Conservation (phyloP, 1,140 invertebrate species). For the Chironomus tepperi region DNA sequence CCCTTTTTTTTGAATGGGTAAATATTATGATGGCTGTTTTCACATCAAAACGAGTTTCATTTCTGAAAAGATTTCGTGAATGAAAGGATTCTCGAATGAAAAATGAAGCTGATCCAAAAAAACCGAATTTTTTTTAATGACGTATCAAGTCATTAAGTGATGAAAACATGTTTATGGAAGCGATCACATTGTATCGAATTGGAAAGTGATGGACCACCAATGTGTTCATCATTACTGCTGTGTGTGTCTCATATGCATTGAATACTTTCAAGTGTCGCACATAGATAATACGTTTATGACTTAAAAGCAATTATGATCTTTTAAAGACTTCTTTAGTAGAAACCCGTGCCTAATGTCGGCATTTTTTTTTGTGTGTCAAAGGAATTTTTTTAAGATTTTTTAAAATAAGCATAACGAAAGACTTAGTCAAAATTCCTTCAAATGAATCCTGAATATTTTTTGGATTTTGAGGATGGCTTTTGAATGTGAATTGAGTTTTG, state of each 20-base stretch:
- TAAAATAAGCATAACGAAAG: too few species aligned
- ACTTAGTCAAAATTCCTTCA: too few species aligned
- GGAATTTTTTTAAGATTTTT: too few species aligned
- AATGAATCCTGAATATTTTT: too few species aligned
- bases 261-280: not conserved
- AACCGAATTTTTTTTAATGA: too few species aligned
- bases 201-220: not conserved
- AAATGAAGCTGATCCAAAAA: too few species aligned
- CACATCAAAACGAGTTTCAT: not conserved
- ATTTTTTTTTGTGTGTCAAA: too few species aligned
- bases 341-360: not conserved
- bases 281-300: constrained; percentile 1
- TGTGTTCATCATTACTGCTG: not conserved
- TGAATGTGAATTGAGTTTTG: too few species aligned
- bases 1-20: not conserved
- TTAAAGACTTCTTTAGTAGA: not conserved
- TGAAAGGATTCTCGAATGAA: not conserved
- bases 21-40: constrained; percentile 20
- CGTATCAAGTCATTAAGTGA: not conserved
- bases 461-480: too few species aligned
- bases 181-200: not conserved
- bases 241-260: too few species aligned
- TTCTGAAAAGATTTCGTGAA: too few species aligned
- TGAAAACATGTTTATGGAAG: constrained; percentile 2
- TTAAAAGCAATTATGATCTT: constrained; percentile 9